phyloP scores from a whole-genome alignment of 1,140 invertebrate species.

The Drosophila watanabei region DNA sequence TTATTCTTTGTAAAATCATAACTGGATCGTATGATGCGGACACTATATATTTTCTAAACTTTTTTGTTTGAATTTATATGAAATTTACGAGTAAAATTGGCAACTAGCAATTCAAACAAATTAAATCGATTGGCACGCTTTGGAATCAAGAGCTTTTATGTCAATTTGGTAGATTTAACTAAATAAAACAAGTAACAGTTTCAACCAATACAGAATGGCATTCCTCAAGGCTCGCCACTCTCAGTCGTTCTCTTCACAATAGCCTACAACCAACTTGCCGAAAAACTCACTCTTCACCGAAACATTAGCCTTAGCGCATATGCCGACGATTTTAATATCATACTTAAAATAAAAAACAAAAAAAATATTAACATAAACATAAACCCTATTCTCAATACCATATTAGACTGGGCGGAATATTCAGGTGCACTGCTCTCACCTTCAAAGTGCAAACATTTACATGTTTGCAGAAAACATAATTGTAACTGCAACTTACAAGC shows the following conservation, averaged over 20 bases:
- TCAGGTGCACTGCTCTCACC: too few relatives aligned
- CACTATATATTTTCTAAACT: neutral
- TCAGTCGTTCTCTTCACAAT: constrained; percentile 8
- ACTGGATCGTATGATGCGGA: neutral
- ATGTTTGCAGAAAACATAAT: too few relatives aligned
- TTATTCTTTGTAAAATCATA: neutral
- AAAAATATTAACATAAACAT: constrained; percentile 31
- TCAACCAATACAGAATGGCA: constrained; percentile 1
- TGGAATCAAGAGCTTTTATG: neutral
- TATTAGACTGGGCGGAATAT: constrained; percentile 24
- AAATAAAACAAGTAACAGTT: neutral
- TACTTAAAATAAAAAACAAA: constrained; percentile 25
- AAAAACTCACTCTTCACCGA: neutral
- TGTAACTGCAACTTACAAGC: too few relatives aligned
- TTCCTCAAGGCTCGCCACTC: constrained; percentile 6
- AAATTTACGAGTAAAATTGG: neutral
- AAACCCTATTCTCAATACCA: constrained; percentile 18
- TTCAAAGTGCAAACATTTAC: too few relatives aligned
- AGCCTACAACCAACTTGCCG: constrained; percentile 10
- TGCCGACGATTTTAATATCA: too few relatives aligned
- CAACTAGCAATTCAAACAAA: neutral
- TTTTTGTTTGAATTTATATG: too few relatives aligned
- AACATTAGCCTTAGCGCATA: too few relatives aligned
- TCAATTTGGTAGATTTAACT: neutral
- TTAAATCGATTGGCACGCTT: neutral